These are phyloP conservation scores for Rhynchotus rufescens DNA, from an alignment of 2,797 vertebrate species.

Conservation along the genomic window DNA sequence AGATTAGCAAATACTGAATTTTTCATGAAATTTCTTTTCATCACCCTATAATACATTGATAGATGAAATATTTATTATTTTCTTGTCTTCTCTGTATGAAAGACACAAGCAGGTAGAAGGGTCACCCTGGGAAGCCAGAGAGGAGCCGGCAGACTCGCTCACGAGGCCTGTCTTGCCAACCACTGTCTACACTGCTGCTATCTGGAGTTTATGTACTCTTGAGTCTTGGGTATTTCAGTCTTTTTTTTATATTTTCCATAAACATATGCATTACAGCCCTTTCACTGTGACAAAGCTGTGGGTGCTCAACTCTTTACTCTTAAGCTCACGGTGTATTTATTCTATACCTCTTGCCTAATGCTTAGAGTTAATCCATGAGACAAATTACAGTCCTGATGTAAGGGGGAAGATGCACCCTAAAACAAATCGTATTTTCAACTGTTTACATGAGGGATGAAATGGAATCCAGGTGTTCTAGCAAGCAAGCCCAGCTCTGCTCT, in stretches of 20 bases:
- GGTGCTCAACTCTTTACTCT: not conserved
- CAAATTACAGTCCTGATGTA: not conserved
- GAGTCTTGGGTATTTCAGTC: not conserved
- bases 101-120: accelerated
- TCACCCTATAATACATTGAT: not conserved
- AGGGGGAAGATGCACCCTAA: not conserved
- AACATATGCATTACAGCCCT: not conserved
- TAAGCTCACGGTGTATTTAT: not conserved
- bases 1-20: not conserved
- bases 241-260: not conserved
- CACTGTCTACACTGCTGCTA: not conserved
- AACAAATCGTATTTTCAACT: not conserved
- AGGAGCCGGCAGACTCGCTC: not conserved
- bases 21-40: not conserved
- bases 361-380: not conserved
- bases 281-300: not conserved
- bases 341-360: not conserved
- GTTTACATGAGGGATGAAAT: not conserved
- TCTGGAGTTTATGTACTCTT: not conserved
- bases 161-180: not conserved
- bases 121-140: not conserved
- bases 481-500: not conserved
- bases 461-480: not conserved
- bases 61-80: not conserved
- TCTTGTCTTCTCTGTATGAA: not conserved